Base-by-base conservation (phyloP, 64 coral and sea anemone genomes). In the Orbicella faveolata region DNA sequence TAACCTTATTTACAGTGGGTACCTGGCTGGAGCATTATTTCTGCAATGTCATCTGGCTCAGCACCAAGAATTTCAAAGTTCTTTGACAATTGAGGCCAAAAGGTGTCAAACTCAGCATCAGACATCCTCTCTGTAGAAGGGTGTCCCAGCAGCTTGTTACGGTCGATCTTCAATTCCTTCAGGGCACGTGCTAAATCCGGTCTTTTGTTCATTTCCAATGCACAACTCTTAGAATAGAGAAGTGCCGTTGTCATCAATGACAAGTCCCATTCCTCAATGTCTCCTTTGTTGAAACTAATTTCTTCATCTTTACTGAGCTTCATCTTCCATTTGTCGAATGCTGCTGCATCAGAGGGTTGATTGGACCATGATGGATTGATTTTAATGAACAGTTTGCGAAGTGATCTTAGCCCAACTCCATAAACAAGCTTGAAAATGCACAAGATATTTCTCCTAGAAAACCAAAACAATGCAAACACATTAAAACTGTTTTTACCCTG, bases 211-310 rank as follows among this genome's bases (percentile, higher is more conserved):
- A 96, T 52, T 72, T 92, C 94, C 21, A 70, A 21, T 26, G 52
- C 57, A 55, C 94, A 96, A 3, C 68, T 34, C 18, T 89, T 86
- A n/a, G 94, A 89, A 54, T 76, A 92, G 19, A 89, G 74, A 11
- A 96, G 80, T 0, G 78, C 90, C 10, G 90, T 96, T 19, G 90
- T 96, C 33, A 96, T 83, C 16, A 96, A 74, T n/a, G 94, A 96
- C 35, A 89, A 91, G 52, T 96, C 94, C 94, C 94, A 96, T 23
- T 92, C 14, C 59, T 92, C 17, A 36, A 96, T 96, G 80, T 96
- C n/a, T 6, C 94, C 94, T 35, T 57, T 55, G 19, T 80, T 89
- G 55, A 96, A 95, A 12, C 25, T 9, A 1, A 26, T 21, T 78
- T 26, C 36, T 61, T 92, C 80, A 34, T 92, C 79, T 16, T 73